Conservation (phyloP, 2,113 vertebrate species). For the Solenodon paradoxus region DNA sequence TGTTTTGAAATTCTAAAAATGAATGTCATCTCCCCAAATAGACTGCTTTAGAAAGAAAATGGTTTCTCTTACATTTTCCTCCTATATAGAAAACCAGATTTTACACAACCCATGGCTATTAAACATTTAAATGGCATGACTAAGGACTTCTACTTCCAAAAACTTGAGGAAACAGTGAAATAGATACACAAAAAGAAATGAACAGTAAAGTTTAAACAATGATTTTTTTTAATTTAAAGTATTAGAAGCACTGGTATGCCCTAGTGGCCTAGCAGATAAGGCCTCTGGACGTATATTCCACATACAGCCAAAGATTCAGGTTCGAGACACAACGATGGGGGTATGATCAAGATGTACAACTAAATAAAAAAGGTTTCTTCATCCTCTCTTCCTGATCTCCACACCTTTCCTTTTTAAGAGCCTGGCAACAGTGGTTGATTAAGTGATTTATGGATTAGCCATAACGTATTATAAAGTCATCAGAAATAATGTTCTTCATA, state of each 20-base stretch:
- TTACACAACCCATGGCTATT: background rate
- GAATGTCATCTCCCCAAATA: background rate
- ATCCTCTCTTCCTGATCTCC: too few relatives aligned
- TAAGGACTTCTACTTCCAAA: background rate
- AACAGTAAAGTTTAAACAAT: background rate
- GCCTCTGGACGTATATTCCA: too few relatives aligned
- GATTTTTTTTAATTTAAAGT: background rate
- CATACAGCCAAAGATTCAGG: too few relatives aligned
- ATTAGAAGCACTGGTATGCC: too few relatives aligned
- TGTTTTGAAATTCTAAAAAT: constrained; percentile 22
- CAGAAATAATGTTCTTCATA: background rate
- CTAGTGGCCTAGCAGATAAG: too few relatives aligned
- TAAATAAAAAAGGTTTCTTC: too few relatives aligned
- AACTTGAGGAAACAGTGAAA: background rate
- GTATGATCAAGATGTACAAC: too few relatives aligned
- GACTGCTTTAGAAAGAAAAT: background rate
- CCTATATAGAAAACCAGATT: background rate
- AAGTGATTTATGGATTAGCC: background rate
- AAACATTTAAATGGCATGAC: too few relatives aligned
- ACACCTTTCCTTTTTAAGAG: constrained; percentile 13
- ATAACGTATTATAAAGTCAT: background rate
- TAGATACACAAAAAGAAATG: background rate
- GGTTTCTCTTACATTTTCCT: background rate
- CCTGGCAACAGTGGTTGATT: background rate
- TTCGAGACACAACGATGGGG: too few relatives aligned